Percentiles rank a stretch among this genome's conserved stretches.
phyloP scores from a whole-genome alignment of 1,140 invertebrate genomes.

The Drosophila bocqueti region DNA sequence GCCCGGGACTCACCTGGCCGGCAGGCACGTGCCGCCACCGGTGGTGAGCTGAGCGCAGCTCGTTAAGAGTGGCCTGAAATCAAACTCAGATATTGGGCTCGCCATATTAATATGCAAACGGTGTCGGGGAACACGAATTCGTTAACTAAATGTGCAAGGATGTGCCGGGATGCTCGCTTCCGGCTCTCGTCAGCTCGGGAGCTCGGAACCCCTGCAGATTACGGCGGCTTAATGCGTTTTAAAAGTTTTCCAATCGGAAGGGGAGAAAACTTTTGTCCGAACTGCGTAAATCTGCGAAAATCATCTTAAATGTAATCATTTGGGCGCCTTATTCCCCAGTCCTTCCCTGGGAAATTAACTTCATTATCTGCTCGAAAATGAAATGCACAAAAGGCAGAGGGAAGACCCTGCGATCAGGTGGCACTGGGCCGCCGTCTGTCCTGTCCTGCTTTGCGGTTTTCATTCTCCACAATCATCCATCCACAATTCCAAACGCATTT shows the following conservation, averaged over 20 bases:
- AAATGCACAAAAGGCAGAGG: conserved; percentile 59
- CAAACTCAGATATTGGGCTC: conserved; percentile 54
- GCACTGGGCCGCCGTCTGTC: neutral
- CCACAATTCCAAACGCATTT: conserved; percentile 35
- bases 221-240: conserved; percentile 73
- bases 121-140: conserved; percentile 56
- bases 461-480: conserved; percentile 19
- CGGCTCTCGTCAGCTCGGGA: conserved; percentile 10
- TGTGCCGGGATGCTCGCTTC: conserved; percentile 21
- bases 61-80: conserved; percentile 44
- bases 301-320: conserved; percentile 70
- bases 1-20: conserved; percentile 24
- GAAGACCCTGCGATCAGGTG: conserved; percentile 31
- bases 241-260: conserved; percentile 53
- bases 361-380: conserved; percentile 63
- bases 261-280: conserved; percentile 45
- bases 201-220: conserved; percentile 49
- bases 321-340: conserved; percentile 11
- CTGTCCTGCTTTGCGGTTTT: conserved; percentile 50
- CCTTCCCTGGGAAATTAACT: conserved; percentile 68
- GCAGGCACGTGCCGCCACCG: conserved; percentile 47
- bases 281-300: conserved; percentile 64
- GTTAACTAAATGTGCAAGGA: conserved; percentile 61
- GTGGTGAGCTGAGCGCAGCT: conserved; percentile 27
- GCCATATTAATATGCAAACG: conserved; percentile 75